phyloP scores from a whole-genome alignment of 2,113 vertebrate species.

The Gallinago media region DNA sequence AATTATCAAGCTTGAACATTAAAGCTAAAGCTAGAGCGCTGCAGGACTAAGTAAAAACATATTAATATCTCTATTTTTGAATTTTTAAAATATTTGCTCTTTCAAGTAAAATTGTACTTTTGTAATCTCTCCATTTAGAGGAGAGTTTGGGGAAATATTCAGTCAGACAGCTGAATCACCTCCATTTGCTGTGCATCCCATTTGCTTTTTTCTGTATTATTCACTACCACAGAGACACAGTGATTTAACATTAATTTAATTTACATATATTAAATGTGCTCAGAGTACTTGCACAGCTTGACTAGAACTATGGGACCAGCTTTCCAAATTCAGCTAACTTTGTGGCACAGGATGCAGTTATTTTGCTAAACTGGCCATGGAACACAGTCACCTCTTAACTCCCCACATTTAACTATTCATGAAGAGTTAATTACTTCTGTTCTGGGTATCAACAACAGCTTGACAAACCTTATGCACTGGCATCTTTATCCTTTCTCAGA shows the following conservation, averaged over 20 bases:
- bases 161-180: slow-evolving; percentile 9
- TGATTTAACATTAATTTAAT: slow-evolving; percentile 68
- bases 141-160: neutral
- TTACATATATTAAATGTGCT: slow-evolving; percentile 44
- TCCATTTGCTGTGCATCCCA: neutral
- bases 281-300: slow-evolving; percentile 15
- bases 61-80: neutral
- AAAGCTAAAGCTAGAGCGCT: neutral
- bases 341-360: neutral
- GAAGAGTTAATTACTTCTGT: slow-evolving; percentile 16
- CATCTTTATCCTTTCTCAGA: neutral
- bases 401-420: neutral
- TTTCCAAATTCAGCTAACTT: slow-evolving; percentile 17
- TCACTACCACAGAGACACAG: neutral
- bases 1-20: neutral
- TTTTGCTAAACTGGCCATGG: slow-evolving; percentile 3
- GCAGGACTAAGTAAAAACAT: neutral
- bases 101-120: neutral
- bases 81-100: neutral
- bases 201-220: slow-evolving; percentile 46
- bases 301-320: neutral
- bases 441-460: neutral
- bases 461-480: neutral
- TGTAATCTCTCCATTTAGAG: neutral
- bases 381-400: slow-evolving; percentile 5